Conservation (phyloP, 2,113 vertebrate genomes). For the Gobiocypris rarus region DNA sequence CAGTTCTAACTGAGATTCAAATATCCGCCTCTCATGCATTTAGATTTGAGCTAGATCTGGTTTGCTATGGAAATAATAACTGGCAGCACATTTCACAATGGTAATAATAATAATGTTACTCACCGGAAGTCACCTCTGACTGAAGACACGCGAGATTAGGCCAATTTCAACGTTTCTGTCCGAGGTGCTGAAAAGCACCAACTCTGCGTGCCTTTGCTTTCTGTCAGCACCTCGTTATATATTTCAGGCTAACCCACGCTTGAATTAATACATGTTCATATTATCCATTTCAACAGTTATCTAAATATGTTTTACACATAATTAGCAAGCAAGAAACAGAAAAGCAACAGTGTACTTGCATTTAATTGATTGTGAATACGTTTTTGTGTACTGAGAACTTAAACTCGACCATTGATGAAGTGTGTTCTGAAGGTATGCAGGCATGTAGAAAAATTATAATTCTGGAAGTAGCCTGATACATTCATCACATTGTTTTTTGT, state of each 20-base stretch:
- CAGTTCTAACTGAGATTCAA: not conserved
- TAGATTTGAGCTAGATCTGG: not conserved
- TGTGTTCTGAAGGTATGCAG: no score
- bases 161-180: not conserved
- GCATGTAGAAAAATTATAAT: no score
- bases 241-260: not conserved
- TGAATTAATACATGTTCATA: not conserved
- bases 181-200: slow-evolving; percentile 12
- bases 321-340: not conserved
- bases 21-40: not conserved
- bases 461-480: no score
- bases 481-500: no score
- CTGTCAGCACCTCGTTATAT: not conserved
- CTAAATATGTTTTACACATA: not conserved
- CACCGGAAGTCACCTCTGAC: not conserved
- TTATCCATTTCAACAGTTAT: not conserved
- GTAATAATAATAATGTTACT: not conserved
- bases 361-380: not conserved
- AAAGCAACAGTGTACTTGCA: not conserved
- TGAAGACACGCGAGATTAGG: not conserved
- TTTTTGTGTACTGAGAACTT: no score
- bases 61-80: not conserved
- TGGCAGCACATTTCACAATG: not conserved
- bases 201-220: not conserved
- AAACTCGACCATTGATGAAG: no score